Evolutionary conservation across 2,797 vertebrate genomes (phyloP).

Genomic region (Oophaga sylvatica): DNA sequence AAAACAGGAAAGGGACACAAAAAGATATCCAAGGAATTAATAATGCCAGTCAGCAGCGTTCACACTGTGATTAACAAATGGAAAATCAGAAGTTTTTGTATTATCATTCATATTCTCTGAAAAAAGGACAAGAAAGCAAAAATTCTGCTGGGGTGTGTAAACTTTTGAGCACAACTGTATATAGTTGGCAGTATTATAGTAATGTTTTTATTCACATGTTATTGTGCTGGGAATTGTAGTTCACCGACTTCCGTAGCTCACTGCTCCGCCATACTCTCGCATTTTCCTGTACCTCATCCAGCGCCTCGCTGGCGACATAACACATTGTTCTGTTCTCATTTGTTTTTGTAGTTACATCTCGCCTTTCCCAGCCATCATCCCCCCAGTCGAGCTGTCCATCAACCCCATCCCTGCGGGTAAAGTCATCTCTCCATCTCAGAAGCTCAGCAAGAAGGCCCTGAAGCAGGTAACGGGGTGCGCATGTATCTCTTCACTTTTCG

Average conservation of each 20-base stretch:
- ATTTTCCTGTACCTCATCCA: too few relatives aligned
- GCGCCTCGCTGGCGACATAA: conserved; percentile 46
- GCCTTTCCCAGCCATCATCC: conserved; percentile 88
- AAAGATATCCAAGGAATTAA: too few relatives aligned
- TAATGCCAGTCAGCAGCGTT: too few relatives aligned
- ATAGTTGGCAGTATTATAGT: neutral
- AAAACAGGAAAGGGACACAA: too few relatives aligned
- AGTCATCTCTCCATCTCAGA: conserved; percentile 95
- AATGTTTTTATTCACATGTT: neutral
- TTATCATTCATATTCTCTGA: too few relatives aligned
- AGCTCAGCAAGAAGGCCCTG: conserved; percentile 97
- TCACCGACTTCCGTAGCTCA: neutral
- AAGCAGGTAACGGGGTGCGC: conserved; percentile 77
- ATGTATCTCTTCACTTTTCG: too few relatives aligned
- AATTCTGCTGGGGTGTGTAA: too few relatives aligned
- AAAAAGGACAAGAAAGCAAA: too few relatives aligned
- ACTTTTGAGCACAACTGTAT: too few relatives aligned
- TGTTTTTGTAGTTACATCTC: conserved; percentile 79
- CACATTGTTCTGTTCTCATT: conserved; percentile 50
- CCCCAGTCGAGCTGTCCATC: conserved; percentile 90
- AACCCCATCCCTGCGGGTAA: conserved; percentile 86
- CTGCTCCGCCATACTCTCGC: neutral
- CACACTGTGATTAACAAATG: too few relatives aligned
- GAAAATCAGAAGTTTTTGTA: too few relatives aligned
- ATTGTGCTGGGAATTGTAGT: neutral